A percentile compares a stretch with the other conserved stretches of the same genome.
Evolutionary conservation across 2,797 vertebrate genomes (phyloP).

Genomic region (Sorex maritimensis): DNA sequence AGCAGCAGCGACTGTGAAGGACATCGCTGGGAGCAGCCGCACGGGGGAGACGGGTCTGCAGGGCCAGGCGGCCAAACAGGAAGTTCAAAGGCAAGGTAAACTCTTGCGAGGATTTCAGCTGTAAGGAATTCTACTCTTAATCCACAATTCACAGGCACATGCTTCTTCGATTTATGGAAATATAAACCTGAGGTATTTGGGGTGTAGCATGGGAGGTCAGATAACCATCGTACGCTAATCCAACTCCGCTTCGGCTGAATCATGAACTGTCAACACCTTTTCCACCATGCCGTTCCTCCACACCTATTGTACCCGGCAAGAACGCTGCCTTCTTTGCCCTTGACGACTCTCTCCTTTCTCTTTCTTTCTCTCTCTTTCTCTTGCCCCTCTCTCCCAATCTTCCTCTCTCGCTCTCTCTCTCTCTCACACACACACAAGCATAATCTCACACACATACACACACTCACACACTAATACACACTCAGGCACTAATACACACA

Average conservation of each 20-base stretch:
- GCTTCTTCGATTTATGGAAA: slow-evolving; percentile 58
- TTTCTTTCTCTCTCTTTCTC: not conserved
- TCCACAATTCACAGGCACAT: not conserved
- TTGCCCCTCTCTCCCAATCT: not conserved
- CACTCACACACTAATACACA: too few species aligned
- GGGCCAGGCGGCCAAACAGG: not conserved
- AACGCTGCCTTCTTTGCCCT: not conserved
- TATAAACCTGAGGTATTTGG: slow-evolving; percentile 18
- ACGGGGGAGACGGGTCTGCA: not conserved
- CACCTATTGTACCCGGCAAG: slow-evolving; percentile 71
- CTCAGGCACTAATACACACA: too few species aligned
- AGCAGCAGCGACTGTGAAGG: not conserved
- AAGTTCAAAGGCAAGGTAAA: not conserved
- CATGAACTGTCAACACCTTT: slow-evolving; percentile 82
- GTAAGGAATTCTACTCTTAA: slow-evolving; percentile 50
- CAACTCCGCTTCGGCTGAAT: slow-evolving; percentile 51
- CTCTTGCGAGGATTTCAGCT: slow-evolving; percentile 17
- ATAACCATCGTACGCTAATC: slow-evolving; percentile 63
- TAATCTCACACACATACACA: too few species aligned
- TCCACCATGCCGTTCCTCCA: slow-evolving; percentile 54
- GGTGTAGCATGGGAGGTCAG: slow-evolving; percentile 43
- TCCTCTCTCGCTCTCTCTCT: not conserved
- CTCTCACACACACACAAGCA: not conserved
- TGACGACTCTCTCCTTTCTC: too few species aligned
- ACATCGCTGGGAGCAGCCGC: slow-evolving; percentile 33